A percentile compares a stretch with the other conserved stretches of the same genome.
Conservation (phyloP, 2,888 invertebrate genomes). For the Brachylomia viminalis region DNA sequence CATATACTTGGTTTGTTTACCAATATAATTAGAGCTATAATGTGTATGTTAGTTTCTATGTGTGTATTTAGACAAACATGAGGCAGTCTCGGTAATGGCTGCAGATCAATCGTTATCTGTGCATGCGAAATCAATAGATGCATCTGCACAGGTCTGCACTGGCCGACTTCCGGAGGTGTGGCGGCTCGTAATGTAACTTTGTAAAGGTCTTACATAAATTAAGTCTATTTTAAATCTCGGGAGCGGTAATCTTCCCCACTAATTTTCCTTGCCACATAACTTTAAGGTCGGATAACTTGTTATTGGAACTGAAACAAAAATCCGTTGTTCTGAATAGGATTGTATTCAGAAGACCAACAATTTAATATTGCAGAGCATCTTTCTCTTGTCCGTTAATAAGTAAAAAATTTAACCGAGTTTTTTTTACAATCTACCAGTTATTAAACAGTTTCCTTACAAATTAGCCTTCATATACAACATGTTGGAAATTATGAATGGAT, state of each 20-base stretch:
- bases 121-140: conserved; percentile 70
- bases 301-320: not conserved
- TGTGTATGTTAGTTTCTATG: conserved; percentile 43
- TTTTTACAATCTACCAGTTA: not conserved
- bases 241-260: not conserved
- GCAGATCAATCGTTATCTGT: conserved; percentile 70
- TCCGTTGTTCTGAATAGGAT: not conserved
- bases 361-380: not conserved
- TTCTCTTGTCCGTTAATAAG: not conserved
- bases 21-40: conserved; percentile 63
- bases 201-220: conserved; percentile 49
- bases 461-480: not conserved
- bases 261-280: not conserved
- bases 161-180: conserved; percentile 68
- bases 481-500: not conserved
- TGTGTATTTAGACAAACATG: conserved; percentile 65
- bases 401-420: not conserved
- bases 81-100: conserved; percentile 64
- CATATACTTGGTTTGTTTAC: conserved; percentile 21
- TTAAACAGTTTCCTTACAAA: not conserved
- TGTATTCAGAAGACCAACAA: not conserved
- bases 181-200: conserved; percentile 52
- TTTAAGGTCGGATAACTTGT: not conserved
- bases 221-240: conserved; percentile 9
- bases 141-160: conserved; percentile 63